Base-by-base conservation (phyloP, 2,113 vertebrate species). In the Engystomops pustulosus region DNA sequence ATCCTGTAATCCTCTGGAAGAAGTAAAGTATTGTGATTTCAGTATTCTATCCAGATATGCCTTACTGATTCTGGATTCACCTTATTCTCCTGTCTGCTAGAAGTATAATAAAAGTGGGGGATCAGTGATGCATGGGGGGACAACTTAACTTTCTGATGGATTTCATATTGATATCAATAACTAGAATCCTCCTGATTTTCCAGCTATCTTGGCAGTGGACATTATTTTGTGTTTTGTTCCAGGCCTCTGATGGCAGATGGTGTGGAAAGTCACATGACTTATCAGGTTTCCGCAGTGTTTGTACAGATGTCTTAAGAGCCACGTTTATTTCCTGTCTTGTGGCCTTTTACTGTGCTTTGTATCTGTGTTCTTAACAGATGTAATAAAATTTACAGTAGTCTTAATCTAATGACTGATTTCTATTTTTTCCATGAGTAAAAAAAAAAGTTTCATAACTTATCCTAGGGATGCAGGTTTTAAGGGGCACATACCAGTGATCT, bases 341-440 rank as follows among this genome's bases (percentile, higher is more conserved):
- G 96, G 95, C 95, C 96, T 96, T 97, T 95, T 96, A 95, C 93
- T 95, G 93, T 94, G 95, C 94, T 97, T 97, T 98, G 95, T 98
- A 98, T 98, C 96, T 95, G 96, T 96, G 96, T 96, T 97, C 95
- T 96, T 96, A 95, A 96, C 95, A 94, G 96, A 95, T 97, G 96
- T 96, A 99, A 98, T 98, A 98, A 45, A 99, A 97, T 96, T 92
- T 36, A 95, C 95, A 94, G 93, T 93, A 93, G 95, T 98, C 96
- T 96, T 98, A 97, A 96, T 97, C 96, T 96, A 9, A 41, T 58
- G 75, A 18, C 23, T 9, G 4, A 58, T 7, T 58, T 17, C 14
- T 49, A 20, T 67, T 34, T 18, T 67, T 65, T 65, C 58, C 8
- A 3, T 9, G 9, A 58, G 12, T 41, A n/a, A n/a, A n/a, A n/a